Evolutionary conservation across 1,140 invertebrate species (phyloP), one percentile per base, ranked within the genome.

Genomic region (Drosophila simulans): DNA sequence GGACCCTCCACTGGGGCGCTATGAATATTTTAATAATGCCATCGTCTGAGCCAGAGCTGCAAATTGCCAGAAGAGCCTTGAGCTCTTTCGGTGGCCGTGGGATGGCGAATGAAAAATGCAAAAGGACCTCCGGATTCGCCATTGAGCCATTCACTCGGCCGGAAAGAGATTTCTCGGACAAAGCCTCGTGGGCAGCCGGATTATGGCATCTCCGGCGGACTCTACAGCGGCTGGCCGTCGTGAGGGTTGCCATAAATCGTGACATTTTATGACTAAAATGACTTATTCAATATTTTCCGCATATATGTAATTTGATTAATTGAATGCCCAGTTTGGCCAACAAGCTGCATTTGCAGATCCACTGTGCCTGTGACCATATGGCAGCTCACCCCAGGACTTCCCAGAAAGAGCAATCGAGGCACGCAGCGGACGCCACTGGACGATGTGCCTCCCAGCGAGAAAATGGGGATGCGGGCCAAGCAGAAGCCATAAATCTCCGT

Each of bases 21-120:
- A 86, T 85, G 82, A 85, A 85, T 85, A 85, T 85, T 85, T 85
- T 85, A 85, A 85, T 85, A 85, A 88, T 78, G 63, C 45, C 78
- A 71, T 55, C 56, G 54, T 65, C 68, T 79, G 25, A 34, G 40
- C 37, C 53, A 5, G 42, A 54, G 65, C 60, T 69, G 78, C 60
- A 85, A 74, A 86, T 78, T 74, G 78, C 77, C 78, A 46, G 51
- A 77, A 66, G 43, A 80, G 81, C 80, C 81, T 84, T 84, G 81
- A 85, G 80, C 77, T 65, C 56, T 60, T 80, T 80, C 68, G 52
- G 42, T 54, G 72, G 59, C 57, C 64, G 37, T 74, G 48, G 27
- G 49, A 59, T 64, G 57, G 69, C 42, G 60, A 58, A 79, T 83
- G 39, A 75, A 74, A 57, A 46, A 77, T 43, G 49, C 35, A 79